phyloP scores from a whole-genome alignment of 1,140 invertebrate genomes.

The Aphaenogaster ashmeadi region DNA sequence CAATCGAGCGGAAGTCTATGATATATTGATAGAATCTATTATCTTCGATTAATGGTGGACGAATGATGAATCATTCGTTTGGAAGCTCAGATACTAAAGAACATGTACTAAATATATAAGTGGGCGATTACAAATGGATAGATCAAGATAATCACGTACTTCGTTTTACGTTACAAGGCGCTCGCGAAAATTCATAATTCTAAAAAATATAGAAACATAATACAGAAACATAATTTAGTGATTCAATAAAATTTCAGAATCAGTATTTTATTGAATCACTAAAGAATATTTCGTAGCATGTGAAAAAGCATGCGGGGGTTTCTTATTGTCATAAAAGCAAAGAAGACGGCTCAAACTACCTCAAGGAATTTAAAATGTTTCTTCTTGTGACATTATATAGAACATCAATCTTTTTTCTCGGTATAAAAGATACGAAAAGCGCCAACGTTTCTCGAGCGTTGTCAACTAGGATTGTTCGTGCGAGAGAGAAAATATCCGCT shows the following conservation, averaged over 20 bases:
- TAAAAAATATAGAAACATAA: not conserved
- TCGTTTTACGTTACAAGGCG: not conserved
- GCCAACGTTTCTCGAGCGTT: not conserved
- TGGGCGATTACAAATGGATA: not conserved
- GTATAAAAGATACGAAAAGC: not conserved
- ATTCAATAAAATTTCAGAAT: not conserved
- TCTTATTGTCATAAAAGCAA: not conserved
- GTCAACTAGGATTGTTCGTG: not conserved
- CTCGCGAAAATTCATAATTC: not conserved
- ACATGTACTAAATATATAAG: not conserved
- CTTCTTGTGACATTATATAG: too few relatives aligned
- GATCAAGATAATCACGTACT: not conserved
- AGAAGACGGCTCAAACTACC: not conserved
- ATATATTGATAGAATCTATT: not conserved
- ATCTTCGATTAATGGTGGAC: not conserved
- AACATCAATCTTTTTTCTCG: not conserved
- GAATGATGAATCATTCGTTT: not conserved
- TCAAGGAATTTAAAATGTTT: not conserved
- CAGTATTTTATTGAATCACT: not conserved
- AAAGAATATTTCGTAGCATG: not conserved
- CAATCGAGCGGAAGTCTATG: constrained; percentile 33
- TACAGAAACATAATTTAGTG: too few relatives aligned
- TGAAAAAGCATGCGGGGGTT: not conserved
- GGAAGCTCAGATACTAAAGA: not conserved
- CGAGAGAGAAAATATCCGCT: constrained; percentile 47